Percentiles rank a stretch among this genome's conserved stretches.
These are phyloP conservation scores for Apamea anceps DNA, from an alignment of 2,888 invertebrate species.

Conservation along the genomic window DNA sequence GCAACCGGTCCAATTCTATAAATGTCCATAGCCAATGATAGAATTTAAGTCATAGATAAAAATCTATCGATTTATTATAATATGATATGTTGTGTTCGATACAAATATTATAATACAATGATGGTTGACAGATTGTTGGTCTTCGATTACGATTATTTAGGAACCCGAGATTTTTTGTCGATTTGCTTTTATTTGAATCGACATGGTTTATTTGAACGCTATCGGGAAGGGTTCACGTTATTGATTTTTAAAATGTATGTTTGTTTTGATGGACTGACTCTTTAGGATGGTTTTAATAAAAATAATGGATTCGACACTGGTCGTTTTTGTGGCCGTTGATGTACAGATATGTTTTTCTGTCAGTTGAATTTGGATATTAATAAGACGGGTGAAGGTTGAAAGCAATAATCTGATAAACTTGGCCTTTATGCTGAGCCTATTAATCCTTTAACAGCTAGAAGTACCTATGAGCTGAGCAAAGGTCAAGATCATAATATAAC, in stretches of 20 bases:
- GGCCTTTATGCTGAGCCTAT: not conserved
- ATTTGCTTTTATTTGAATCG: conserved; percentile 83
- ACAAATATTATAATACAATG: conserved; percentile 83
- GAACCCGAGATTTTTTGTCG: conserved; percentile 71
- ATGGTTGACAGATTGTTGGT: conserved; percentile 86
- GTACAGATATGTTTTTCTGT: conserved; percentile 11
- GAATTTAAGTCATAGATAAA: conserved; percentile 31
- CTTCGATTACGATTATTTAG: conserved; percentile 79
- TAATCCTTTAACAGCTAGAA: not conserved
- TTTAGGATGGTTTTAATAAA: conserved; percentile 75
- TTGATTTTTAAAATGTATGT: conserved; percentile 87
- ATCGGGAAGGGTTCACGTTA: conserved; percentile 85
- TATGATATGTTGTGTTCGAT: conserved; percentile 69
- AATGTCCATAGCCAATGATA: not conserved
- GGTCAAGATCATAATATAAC: not conserved
- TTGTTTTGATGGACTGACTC: conserved; percentile 84
- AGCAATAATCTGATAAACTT: conserved; percentile 1
- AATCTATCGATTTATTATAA: conserved; percentile 71
- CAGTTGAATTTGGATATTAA: conserved; percentile 15
- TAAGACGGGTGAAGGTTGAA: conserved; percentile 3
- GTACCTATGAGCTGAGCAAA: not conserved
- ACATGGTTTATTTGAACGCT: conserved; percentile 83
- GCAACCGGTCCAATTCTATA: not conserved
- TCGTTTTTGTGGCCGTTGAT: conserved; percentile 48
- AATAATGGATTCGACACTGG: conserved; percentile 60